Conservation (phyloP, 2,113 vertebrate genomes). For the Antechinus flavipes region DNA sequence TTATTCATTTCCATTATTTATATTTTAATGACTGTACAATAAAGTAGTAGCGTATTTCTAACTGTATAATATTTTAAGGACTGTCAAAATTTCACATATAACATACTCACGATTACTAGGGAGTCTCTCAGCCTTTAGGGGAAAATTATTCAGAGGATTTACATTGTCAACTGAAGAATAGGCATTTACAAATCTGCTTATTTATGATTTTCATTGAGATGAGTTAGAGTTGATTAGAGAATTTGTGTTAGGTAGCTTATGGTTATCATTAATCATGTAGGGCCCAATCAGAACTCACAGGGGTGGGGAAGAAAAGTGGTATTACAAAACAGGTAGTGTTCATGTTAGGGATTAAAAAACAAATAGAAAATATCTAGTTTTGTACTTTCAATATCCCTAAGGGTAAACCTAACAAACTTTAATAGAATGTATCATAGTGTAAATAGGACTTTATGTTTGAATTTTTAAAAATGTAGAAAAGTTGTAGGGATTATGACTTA, state of each 20-base stretch:
- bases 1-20: constrained; percentile 26
- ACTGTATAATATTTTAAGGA: neutral
- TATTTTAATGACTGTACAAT: constrained; percentile 44
- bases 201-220: constrained; percentile 7
- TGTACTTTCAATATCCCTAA: neutral
- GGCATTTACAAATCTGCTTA: neutral
- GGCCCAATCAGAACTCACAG: neutral
- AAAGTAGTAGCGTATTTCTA: constrained; percentile 6
- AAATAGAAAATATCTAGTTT: neutral
- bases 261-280: neutral
- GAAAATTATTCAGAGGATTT: neutral
- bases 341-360: neutral
- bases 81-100: constrained; percentile 5
- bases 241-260: neutral
- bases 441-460: neutral
- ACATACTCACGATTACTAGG: neutral
- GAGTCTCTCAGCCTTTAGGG: neutral
- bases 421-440: neutral
- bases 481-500: neutral
- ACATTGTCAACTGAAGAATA: constrained; percentile 6
- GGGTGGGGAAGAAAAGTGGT: neutral
- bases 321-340: neutral
- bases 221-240: constrained; percentile 8
- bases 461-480: neutral
- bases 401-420: neutral